Evolutionary conservation across 2,888 invertebrate species (phyloP).

Genomic region (Parasteatoda lunata): DNA sequence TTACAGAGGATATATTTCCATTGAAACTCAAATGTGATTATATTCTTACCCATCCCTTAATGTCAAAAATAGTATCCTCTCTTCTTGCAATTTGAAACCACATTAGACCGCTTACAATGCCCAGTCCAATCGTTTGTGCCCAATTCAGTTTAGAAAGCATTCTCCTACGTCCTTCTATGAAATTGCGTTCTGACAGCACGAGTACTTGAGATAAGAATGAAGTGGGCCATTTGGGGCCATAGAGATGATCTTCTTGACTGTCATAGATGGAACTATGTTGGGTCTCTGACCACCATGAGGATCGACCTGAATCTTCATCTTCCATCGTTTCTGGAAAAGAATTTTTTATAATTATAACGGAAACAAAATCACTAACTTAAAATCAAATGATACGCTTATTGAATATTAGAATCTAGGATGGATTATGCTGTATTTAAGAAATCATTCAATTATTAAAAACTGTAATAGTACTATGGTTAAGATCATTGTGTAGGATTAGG

Average conservation of each 20-base stretch:
- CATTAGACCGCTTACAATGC: slow-evolving; percentile 83
- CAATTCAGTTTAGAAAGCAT: slow-evolving; percentile 86
- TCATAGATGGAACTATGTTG: slow-evolving; percentile 77
- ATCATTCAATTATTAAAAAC: too few species aligned
- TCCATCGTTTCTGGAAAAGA: slow-evolving; percentile 72
- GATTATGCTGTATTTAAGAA: too few species aligned
- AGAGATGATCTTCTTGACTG: slow-evolving; percentile 34
- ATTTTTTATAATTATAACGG: background rate
- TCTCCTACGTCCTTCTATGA: slow-evolving; percentile 83
- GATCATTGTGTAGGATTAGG: too few species aligned
- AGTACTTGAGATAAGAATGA: slow-evolving; percentile 86
- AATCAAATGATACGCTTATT: too few species aligned
- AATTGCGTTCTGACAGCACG: slow-evolving; percentile 84
- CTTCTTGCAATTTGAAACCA: slow-evolving; percentile 86
- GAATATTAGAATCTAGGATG: too few species aligned
- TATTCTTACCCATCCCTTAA: slow-evolving; percentile 80
- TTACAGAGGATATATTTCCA: too few species aligned
- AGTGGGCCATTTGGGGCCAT: slow-evolving; percentile 80
- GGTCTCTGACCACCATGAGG: slow-evolving; percentile 80
- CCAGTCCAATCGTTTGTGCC: slow-evolving; percentile 84
- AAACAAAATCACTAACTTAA: background rate
- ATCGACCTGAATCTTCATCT: slow-evolving; percentile 79
- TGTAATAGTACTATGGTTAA: too few species aligned
- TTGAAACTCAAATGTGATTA: too few species aligned
- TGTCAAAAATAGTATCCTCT: slow-evolving; percentile 84